A percentile compares a stretch with the other conserved stretches of the same genome.
Conservation (phyloP, 2,797 vertebrate species). For the Adrianichthys oophorus region DNA sequence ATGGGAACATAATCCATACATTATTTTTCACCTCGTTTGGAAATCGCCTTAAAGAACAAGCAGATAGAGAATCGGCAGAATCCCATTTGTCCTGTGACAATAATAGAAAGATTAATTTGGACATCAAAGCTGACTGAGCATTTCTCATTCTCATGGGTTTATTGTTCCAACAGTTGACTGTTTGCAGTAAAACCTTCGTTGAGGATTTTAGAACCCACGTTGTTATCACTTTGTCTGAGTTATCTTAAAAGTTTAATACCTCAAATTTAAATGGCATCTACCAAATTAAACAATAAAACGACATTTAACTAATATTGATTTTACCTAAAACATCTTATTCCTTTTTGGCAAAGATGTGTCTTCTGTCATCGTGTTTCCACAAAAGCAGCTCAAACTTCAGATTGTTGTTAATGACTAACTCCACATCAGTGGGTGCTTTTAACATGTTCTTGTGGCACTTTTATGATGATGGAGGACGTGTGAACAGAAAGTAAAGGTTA, state of each 20-base stretch:
- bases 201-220: not conserved
- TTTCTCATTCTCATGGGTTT: slow-evolving; percentile 15
- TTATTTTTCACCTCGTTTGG: slow-evolving; percentile 32
- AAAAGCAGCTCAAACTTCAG: too few species aligned
- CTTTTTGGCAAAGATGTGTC: too few species aligned
- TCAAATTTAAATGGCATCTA: too few species aligned
- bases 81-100: slow-evolving; percentile 44
- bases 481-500: too few species aligned
- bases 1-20: slow-evolving; percentile 60
- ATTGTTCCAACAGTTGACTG: not conserved
- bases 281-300: too few species aligned
- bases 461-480: too few species aligned
- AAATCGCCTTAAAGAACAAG: slow-evolving; percentile 47
- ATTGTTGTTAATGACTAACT: too few species aligned
- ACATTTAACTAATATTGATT: too few species aligned
- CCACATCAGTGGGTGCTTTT: too few species aligned
- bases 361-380: too few species aligned
- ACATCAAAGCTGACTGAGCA: slow-evolving; percentile 12
- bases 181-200: not conserved
- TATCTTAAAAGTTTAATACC: not conserved
- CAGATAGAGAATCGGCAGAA: slow-evolving; percentile 20
- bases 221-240: not conserved
- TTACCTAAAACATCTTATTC: too few species aligned
- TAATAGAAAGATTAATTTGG: slow-evolving; percentile 40
- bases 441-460: too few species aligned